Base-by-base conservation (phyloP, 2,888 invertebrate genomes). In the Capitulum mitella region DNA sequence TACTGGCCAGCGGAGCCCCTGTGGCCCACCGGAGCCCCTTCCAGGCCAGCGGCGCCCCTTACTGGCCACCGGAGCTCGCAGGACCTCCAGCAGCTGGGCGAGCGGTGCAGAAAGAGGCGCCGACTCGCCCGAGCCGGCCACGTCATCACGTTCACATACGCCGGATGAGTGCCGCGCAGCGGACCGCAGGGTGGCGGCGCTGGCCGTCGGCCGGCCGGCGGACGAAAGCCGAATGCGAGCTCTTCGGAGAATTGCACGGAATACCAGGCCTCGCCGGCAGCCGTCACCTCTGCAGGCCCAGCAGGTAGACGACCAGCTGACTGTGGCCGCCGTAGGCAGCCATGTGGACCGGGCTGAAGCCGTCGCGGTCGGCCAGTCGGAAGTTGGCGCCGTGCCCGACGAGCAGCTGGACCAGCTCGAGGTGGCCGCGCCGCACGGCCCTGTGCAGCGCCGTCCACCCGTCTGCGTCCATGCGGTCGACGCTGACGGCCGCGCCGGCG, bases 361-460 rank as follows among this genome's bases (percentile, higher is more conserved):
- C 76, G 46, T 76, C 76, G n/a, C 76, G 76, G 76, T 76, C 48
- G 29, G 76, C 76, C 76, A 76, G 76, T 22, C 76, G 76, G 22
- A 29, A 48, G 46, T 76, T 22, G 76, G 76, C 76, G 43, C 76
- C 76, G 76, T 48, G 76, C 6, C 29, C 76, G 46, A 76, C 76
- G 46, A 76, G 46, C 76, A 76, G 46, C 32, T n/a, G 46, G 16
- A 76, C 46, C 46, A 76, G 76, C 43, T 43, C 46, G 46, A 76
- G 46, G 16, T 76, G 29, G 46, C 76, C 76, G 29, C 43, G 10
- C 29, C 32, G 76, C 43, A 48, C 76, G 3, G 76, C 76, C 16
- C 76, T 46, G 32, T 76, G 76, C 46, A 76, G 46, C 76, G 76
- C 29, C 76, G 76, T 32, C 43, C 43, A 76, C 29, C 76, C 76